These are phyloP conservation scores for Eueremaeus valkanovi DNA, from an alignment of 2,888 invertebrate species.

Conservation along the genomic window DNA sequence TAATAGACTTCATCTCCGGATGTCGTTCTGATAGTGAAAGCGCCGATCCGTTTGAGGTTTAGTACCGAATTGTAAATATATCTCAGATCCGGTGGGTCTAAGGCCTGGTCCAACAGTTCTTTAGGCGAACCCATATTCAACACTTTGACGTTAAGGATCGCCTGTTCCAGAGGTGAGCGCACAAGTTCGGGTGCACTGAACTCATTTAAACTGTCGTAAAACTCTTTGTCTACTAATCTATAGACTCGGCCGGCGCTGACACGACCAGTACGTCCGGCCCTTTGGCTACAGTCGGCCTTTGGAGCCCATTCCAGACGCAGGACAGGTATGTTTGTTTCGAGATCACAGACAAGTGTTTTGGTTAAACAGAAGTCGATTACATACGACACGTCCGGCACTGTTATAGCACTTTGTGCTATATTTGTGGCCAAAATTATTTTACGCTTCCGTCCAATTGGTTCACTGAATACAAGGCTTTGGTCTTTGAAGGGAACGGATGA, in stretches of 20 bases:
- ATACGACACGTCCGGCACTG: slow-evolving; percentile 70
- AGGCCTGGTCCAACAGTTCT: slow-evolving; percentile 72
- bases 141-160: slow-evolving; percentile 97
- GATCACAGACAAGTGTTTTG: slow-evolving; percentile 68
- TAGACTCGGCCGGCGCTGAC: slow-evolving; percentile 98
- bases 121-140: slow-evolving; percentile 84
- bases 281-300: slow-evolving; percentile 88
- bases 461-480: slow-evolving; percentile 56
- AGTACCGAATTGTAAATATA: slow-evolving; percentile 77
- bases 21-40: too few relatives aligned
- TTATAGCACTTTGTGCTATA: slow-evolving; percentile 62
- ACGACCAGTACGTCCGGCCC: slow-evolving; percentile 86
- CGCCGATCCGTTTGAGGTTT: slow-evolving; percentile 80
- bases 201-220: slow-evolving; percentile 89
- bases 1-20: slow-evolving; percentile 52
- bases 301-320: slow-evolving; percentile 76
- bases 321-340: slow-evolving; percentile 74
- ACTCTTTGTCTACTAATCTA: slow-evolving; percentile 59
- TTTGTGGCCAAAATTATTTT: slow-evolving; percentile 61
- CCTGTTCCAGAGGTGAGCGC: slow-evolving; percentile 88
- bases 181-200: slow-evolving; percentile 96
- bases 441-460: slow-evolving; percentile 51
- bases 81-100: slow-evolving; percentile 78
- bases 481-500: slow-evolving; percentile 56
- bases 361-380: slow-evolving; percentile 90